Evolutionary conservation across 2,888 invertebrate species (phyloP), one percentile per base, ranked within the genome.

Genomic region (Corbicula japonica): DNA sequence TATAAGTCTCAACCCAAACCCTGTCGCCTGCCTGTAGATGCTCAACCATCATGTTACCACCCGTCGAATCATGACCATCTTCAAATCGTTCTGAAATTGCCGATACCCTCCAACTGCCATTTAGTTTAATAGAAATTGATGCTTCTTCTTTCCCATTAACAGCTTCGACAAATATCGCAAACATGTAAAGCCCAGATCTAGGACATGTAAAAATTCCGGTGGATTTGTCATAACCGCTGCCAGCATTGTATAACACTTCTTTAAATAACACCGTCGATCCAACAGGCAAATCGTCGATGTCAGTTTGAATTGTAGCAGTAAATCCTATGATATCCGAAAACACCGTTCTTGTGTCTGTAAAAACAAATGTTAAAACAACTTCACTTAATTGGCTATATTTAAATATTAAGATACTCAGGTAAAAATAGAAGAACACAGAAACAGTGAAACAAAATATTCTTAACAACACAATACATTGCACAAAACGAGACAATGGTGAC

Each of bases 131-230:
- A 10, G 35, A 15, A 6, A 63, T 21, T 15, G 34, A 15, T 23
- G 63, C 63, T n/a, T 21, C 35, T 35, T 6, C 23, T 34, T 30
- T 48, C 50, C 12, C 35, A 18, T 50, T 1, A 6, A 26, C 34
- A 15, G 63, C 21, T 21, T 63, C 50, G 0, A 63, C 50, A 50
- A 48, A 48, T 23, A 63, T 18, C 30, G 30, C 32, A 35, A 63
- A 63, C 2, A 63, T 12, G 34, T 63, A 63, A 23, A 63, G 30
- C 12, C 63, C 63, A 12, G 63, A 63, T 1, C 63, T 48, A 3
- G 63, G 63, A 50, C 63, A 63, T 21, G 63, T 63, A 35, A 63
- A 63, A 26, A 63, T 10, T 21, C 63, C 63, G 15, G 63, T 63
- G 2, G 63, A 35, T 21, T 18, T n/a, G 35, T 63, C 63, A 26